Conservation (phyloP, 1,140 invertebrate genomes). For the Periplaneta americana region DNA sequence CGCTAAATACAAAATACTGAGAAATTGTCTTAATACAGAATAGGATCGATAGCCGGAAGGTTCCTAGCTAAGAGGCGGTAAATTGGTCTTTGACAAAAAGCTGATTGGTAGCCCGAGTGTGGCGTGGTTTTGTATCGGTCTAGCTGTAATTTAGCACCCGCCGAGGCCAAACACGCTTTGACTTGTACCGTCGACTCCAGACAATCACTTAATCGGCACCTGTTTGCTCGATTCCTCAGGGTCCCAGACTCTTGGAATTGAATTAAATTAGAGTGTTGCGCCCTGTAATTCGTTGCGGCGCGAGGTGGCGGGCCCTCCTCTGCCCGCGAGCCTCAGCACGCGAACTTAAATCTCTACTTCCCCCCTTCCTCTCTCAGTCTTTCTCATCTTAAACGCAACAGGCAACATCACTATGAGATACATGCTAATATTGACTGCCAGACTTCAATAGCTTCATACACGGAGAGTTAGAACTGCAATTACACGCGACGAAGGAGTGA, state of each 20-base stretch:
- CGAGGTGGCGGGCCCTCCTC: slow-evolving; percentile 6
- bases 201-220: slow-evolving; percentile 19
- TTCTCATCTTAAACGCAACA: not conserved
- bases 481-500: not conserved
- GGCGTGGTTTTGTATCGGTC: not conserved
- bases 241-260: slow-evolving; percentile 4
- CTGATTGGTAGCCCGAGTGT: not conserved
- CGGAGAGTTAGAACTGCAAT: not conserved
- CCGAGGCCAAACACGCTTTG: not conserved
- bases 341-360: not conserved
- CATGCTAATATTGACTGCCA: not conserved
- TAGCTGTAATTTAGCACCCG: not conserved
- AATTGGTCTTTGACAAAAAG: not conserved
- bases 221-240: slow-evolving; percentile 5
- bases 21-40: not conserved
- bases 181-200: not conserved
- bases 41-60: not conserved
- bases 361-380: not conserved
- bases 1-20: not conserved
- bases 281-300: slow-evolving; percentile 13
- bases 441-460: not conserved
- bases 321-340: slow-evolving; percentile 1
- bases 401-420: not conserved
- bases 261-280: slow-evolving; percentile 17
- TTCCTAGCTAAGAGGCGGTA: not conserved